These are phyloP conservation scores for Dasypolia templi DNA, from an alignment of 2,888 invertebrate species.

Conservation along the genomic window DNA sequence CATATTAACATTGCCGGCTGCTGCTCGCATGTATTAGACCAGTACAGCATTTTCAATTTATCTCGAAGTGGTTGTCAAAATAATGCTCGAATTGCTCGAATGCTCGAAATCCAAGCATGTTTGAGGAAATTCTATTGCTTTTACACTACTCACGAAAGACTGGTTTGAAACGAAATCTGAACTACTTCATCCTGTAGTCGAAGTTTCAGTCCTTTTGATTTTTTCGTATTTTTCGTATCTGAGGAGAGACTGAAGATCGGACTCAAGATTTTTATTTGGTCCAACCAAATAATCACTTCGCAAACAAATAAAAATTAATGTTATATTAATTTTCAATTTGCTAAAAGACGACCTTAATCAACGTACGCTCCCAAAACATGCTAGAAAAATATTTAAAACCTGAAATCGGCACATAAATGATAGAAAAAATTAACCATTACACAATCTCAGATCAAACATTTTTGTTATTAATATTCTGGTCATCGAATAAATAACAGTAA, in stretches of 20 bases:
- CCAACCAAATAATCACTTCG: neutral
- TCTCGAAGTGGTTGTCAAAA: too few relatives aligned
- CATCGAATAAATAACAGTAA: slow-evolving; percentile 18
- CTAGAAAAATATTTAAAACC: slow-evolving; percentile 31
- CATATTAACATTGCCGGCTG: too few relatives aligned
- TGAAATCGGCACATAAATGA: slow-evolving; percentile 27
- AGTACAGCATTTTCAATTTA: too few relatives aligned
- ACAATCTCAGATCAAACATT: slow-evolving; percentile 25
- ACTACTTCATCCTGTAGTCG: neutral
- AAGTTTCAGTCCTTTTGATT: too few relatives aligned
- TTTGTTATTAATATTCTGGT: slow-evolving; percentile 31
- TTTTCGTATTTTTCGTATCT: neutral
- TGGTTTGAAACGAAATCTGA: neutral
- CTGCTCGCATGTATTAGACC: too few relatives aligned
- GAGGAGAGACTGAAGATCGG: neutral
- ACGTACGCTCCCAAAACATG: slow-evolving; percentile 27
- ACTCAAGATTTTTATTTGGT: neutral
- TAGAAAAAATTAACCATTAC: slow-evolving; percentile 50
- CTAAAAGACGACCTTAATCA: slow-evolving; percentile 15
- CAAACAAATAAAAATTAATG: neutral
- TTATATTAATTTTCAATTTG: neutral
- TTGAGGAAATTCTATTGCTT: slow-evolving; percentile 3
- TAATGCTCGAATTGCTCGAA: too few relatives aligned
- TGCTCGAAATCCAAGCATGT: too few relatives aligned
- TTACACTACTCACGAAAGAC: neutral